Evolutionary conservation across 2,113 vertebrate species (phyloP).

Genomic region (Salvator merianae): DNA sequence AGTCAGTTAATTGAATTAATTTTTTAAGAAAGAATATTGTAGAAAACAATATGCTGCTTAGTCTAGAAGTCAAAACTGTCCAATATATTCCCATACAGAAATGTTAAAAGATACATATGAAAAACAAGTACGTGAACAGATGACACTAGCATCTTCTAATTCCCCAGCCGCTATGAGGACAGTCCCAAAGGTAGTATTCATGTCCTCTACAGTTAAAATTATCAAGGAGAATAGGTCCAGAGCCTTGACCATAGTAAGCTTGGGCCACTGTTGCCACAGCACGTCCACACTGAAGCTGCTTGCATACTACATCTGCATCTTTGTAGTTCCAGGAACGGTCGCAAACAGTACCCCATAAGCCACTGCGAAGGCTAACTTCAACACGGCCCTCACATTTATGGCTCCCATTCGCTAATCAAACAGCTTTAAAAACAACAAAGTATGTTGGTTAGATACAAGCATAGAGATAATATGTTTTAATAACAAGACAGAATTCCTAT

Average conservation of each 20-base stretch:
- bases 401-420: neutral
- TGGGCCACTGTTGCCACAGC: neutral
- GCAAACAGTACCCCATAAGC: neutral
- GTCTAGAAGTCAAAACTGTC: neutral
- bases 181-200: neutral
- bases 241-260: conserved; percentile 1
- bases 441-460: neutral
- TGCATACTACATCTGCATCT: neutral
- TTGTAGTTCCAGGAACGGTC: neutral
- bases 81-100: neutral
- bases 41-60: too few species aligned
- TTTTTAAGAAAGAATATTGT: too few species aligned
- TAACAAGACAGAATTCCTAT: neutral
- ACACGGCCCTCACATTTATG: neutral
- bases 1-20: too few species aligned
- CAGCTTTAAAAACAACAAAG: neutral
- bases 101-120: neutral
- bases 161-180: neutral
- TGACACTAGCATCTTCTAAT: neutral
- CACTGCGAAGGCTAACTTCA: neutral
- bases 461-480: too few species aligned
- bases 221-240: neutral
- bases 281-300: neutral
- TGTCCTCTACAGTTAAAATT: neutral
- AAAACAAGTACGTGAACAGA: conserved; percentile 10